phyloP scores from a whole-genome alignment of 1,140 invertebrate genomes.

The Brachionus koreanus region DNA sequence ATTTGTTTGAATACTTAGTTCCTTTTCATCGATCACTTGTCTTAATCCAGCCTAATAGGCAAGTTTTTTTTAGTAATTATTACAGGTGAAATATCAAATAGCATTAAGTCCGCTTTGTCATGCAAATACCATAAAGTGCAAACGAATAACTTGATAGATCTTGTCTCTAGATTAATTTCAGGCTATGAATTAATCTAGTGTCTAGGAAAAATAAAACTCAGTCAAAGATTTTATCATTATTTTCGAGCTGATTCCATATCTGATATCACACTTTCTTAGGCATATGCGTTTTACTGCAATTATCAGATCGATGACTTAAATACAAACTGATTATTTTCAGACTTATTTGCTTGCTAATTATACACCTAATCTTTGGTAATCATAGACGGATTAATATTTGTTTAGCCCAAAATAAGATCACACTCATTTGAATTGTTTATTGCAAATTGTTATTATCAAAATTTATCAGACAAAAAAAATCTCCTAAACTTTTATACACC shows the following conservation, averaged over 20 bases:
- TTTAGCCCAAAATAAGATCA: neutral
- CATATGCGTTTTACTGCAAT: neutral
- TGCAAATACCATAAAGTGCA: slow-evolving; percentile 30
- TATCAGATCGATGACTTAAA: neutral
- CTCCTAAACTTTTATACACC: neutral
- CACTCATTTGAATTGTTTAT: neutral
- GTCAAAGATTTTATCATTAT: neutral
- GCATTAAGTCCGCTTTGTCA: neutral
- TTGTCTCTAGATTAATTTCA: neutral
- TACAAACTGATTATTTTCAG: slow-evolving; percentile 13
- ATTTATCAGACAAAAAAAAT: neutral
- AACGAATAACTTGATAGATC: neutral
- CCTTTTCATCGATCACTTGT: slow-evolving; percentile 24
- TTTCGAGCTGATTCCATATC: neutral
- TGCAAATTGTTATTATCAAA: neutral
- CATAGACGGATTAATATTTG: neutral
- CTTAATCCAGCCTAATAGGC: neutral
- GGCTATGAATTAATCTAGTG: neutral
- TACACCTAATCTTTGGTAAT: slow-evolving; percentile 20
- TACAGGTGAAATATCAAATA: slow-evolving; percentile 42
- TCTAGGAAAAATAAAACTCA: neutral
- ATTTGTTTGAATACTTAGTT: slow-evolving; percentile 11
- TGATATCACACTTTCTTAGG: slow-evolving; percentile 5
- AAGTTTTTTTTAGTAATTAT: slow-evolving; percentile 4
- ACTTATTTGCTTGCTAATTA: slow-evolving; percentile 33